Evolutionary conservation across 2,113 vertebrate genomes (phyloP).

Genomic region (Copsychus sechellarum): DNA sequence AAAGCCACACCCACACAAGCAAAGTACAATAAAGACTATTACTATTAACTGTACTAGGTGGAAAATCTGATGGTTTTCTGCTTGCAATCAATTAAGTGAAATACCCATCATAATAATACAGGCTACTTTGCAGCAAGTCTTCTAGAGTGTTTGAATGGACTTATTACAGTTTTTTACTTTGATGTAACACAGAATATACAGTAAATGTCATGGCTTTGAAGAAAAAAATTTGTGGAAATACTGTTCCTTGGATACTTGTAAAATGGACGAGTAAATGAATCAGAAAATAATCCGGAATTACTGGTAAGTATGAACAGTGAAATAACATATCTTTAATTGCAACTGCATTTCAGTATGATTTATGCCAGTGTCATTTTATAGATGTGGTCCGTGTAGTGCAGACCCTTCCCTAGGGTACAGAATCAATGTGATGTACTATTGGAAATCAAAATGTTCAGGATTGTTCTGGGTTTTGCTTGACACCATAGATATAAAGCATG

Average conservation of each 20-base stretch:
- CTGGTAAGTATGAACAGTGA: not conserved
- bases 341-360: not conserved
- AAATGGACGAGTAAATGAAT: not conserved
- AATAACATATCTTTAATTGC: not conserved
- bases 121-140: not conserved
- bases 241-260: not conserved
- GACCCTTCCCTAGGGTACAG: not conserved
- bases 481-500: not conserved
- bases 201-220: not conserved
- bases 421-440: not conserved
- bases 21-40: not conserved
- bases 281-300: not conserved
- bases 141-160: not conserved
- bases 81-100: not conserved
- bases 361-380: not conserved
- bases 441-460: not conserved
- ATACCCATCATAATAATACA: not conserved
- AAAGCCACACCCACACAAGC: fast-evolving
- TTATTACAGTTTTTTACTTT: not conserved
- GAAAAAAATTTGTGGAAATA: not conserved
- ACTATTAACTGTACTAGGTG: not conserved
- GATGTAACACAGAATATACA: not conserved
- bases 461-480: not conserved
- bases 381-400: not conserved
- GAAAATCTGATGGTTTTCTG: not conserved